These are phyloP conservation scores for Macrobrachium nipponense DNA, from an alignment of 1,140 invertebrate species.

Conservation along the genomic window DNA sequence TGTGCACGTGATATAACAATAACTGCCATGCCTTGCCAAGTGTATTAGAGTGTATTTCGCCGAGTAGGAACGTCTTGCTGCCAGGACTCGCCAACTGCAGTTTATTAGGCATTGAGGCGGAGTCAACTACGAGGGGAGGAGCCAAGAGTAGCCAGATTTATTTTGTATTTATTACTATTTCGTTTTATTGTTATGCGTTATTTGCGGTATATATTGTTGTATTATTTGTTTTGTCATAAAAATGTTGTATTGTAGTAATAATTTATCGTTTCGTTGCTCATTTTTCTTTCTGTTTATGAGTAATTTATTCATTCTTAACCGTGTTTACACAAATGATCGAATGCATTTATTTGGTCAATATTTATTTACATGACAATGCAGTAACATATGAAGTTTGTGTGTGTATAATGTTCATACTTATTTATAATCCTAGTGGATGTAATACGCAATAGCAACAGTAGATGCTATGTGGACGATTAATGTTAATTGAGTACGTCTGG, in stretches of 20 bases:
- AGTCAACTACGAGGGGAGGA: slow-evolving; percentile 51
- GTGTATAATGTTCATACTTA: background rate
- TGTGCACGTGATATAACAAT: slow-evolving; percentile 54
- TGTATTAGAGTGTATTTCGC: slow-evolving; percentile 60
- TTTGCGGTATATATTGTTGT: slow-evolving; percentile 3
- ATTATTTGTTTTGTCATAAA: slow-evolving; percentile 2
- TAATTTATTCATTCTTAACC: slow-evolving; percentile 18
- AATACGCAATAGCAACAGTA: background rate
- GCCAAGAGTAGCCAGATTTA: slow-evolving; percentile 50
- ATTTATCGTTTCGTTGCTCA: slow-evolving; percentile 26
- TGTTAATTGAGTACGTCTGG: slow-evolving; percentile 31
- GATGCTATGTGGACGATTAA: slow-evolving; percentile 18
- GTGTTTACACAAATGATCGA: slow-evolving; percentile 18
- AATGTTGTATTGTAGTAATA: background rate
- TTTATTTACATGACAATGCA: no score
- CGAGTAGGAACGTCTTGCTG: slow-evolving; percentile 45
- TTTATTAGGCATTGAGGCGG: slow-evolving; percentile 57
- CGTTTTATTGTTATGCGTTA: slow-evolving; percentile 5
- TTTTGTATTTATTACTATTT: slow-evolving; percentile 50
- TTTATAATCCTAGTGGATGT: background rate
- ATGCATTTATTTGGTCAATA: background rate
- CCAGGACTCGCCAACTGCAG: slow-evolving; percentile 52
- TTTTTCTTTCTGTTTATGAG: slow-evolving; percentile 18
- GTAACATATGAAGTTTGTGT: no score
- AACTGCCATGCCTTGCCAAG: slow-evolving; percentile 51